Evolutionary conservation across 2,888 invertebrate genomes (phyloP), one percentile per base, ranked within the genome.

Genomic region (Microctonus brassicae): DNA sequence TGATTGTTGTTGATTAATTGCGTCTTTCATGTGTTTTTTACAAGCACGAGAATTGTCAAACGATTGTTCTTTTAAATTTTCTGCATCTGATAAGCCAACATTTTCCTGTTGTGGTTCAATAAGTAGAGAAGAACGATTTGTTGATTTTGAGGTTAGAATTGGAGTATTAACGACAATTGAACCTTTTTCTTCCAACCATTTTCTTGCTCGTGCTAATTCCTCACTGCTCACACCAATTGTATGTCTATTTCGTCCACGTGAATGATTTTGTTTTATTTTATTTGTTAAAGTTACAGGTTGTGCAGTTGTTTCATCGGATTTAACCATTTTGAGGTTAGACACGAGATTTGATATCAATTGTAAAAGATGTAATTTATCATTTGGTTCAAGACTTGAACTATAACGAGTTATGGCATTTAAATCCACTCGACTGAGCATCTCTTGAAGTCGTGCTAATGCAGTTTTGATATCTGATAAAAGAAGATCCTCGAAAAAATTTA

Each of bases 181-280:
- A 63, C 58, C 64, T 1, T 53, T 3, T 33, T 67, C 71, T 57
- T 94, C 93, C 77, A 95, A 91, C 82, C 94, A 91, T 70, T 92
- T 91, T 58, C 95, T 90, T 0, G 96, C 96, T 79, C 93, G 92
- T 2, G 93, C 94, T 29, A 96, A 87, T 82, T 96, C 96, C 83
- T 94, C 95, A 57, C 91, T 91, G 47, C 94, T 94, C 20, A 96
- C 95, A 60, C 94, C 95, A 24, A 96, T 94, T 0, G 96, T 96
- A 86, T 96, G 95, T 0, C 96, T 88, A 60, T 91, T 91, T 34
- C 90, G 90, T 69, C 92, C 90, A 10, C 90, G 87, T 73, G 91
- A 90, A 2, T 89, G 53, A 75, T 79, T 64, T 78, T 84, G 2
- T 58, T 57, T 67, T 6, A 47, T 17, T 47, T 17, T 47, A 4